phyloP scores from a whole-genome alignment of 2,113 vertebrate genomes.

The Romanogobio albipinnatus region DNA sequence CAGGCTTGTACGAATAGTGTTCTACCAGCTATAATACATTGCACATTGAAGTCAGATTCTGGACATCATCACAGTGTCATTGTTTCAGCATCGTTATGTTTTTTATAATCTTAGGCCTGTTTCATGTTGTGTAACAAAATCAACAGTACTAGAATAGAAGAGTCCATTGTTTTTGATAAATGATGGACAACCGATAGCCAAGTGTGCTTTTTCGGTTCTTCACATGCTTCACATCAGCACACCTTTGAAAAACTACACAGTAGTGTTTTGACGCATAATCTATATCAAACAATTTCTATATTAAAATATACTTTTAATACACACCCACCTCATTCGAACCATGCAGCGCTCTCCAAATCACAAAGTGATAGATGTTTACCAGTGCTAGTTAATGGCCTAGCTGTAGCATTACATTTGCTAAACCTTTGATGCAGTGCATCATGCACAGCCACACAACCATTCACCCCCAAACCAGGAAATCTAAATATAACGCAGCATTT shows the following conservation, averaged over 20 bases:
- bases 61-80: background rate
- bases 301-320: background rate
- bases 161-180: background rate
- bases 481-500: background rate
- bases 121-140: background rate
- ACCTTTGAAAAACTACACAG: background rate
- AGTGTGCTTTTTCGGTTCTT: background rate
- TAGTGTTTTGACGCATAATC: background rate
- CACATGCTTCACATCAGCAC: background rate
- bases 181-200: background rate
- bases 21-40: slow-evolving; percentile 84
- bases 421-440: background rate
- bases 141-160: background rate
- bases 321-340: background rate
- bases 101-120: background rate
- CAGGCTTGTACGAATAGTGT: slow-evolving; percentile 96
- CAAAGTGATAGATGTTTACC: background rate
- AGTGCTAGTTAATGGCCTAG: background rate
- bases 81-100: background rate
- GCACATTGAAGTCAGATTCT: background rate
- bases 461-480: slow-evolving; percentile 19
- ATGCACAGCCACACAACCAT: background rate
- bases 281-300: background rate
- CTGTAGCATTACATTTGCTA: background rate
- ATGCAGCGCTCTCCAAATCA: background rate